Evolutionary conservation across 2,797 vertebrate genomes (phyloP).

Genomic region (Macroramphosus scolopax): DNA sequence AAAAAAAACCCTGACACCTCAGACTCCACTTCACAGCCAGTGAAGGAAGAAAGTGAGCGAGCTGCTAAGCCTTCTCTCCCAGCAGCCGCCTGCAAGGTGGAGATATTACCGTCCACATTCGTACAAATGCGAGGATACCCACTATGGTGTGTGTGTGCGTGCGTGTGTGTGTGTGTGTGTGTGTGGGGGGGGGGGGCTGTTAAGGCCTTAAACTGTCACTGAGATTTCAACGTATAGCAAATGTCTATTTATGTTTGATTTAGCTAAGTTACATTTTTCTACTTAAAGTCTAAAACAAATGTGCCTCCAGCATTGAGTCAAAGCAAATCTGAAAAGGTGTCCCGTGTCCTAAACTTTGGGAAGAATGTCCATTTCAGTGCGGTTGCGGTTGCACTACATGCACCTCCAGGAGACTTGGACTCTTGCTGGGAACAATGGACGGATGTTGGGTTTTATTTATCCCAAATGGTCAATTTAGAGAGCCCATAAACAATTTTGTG

Average conservation of each 20-base stretch:
- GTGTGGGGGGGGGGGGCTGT: constrained; percentile 21
- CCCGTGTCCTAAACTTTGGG: constrained; percentile 11
- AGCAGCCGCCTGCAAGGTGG: constrained; percentile 75
- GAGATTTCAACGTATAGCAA: constrained; percentile 42
- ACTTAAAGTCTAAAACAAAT: not conserved
- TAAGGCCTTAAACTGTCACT: constrained; percentile 40
- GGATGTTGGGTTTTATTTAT: constrained; percentile 45
- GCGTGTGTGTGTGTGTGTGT: constrained; percentile 26
- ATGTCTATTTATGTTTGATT: constrained; percentile 33
- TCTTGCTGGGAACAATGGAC: constrained; percentile 39
- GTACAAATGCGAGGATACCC: constrained; percentile 73
- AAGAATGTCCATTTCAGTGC: constrained; percentile 10
- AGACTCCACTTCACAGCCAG: constrained; percentile 81
- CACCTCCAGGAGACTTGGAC: constrained; percentile 29
- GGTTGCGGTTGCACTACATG: constrained; percentile 23
- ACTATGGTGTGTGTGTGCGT: constrained; percentile 44
- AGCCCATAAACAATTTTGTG: constrained; percentile 42
- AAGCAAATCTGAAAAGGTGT: constrained; percentile 15
- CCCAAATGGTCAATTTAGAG: constrained; percentile 50
- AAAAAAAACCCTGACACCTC: constrained; percentile 77
- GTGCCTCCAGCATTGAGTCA: too few species aligned
- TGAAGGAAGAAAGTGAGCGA: constrained; percentile 74
- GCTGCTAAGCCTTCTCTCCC: constrained; percentile 69
- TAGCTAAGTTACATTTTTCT: constrained; percentile 6
- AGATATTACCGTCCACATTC: constrained; percentile 79